These are phyloP conservation scores for Acestrorhynchus altus DNA, from an alignment of 2,797 vertebrate genomes.

Conservation along the genomic window DNA sequence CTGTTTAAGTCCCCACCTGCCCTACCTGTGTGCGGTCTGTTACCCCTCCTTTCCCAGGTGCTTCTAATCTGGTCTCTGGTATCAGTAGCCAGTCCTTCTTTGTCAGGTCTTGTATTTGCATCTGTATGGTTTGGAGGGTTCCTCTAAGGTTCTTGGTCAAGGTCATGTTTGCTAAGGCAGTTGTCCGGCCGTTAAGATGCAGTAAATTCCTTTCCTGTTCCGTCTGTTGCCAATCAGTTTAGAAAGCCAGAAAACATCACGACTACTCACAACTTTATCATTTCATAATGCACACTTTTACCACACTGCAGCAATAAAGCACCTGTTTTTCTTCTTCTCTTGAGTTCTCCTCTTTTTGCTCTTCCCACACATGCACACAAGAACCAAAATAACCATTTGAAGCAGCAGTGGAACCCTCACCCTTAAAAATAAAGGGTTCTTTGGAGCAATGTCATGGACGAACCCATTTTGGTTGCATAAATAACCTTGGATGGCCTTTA, in stretches of 20 bases:
- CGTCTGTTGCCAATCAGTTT: constrained; percentile 58
- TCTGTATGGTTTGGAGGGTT: no score
- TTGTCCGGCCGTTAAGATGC: constrained; percentile 58
- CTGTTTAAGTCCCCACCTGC: no score
- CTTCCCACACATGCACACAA: constrained; percentile 18
- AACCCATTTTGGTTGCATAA: no score
- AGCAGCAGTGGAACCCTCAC: not conserved
- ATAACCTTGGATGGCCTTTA: no score
- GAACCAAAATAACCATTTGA: constrained; percentile 43
- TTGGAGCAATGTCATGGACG: no score
- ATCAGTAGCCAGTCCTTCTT: no score
- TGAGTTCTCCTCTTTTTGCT: constrained; percentile 9
- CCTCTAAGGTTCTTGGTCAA: constrained; percentile 56
- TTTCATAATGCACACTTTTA: constrained; percentile 16
- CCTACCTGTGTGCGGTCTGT: no score
- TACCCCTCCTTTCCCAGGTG: no score
- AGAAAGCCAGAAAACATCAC: not conserved
- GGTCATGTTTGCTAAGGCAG: constrained; percentile 6
- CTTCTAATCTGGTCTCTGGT: no score
- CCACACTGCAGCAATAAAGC: not conserved
- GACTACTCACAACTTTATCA: constrained; percentile 5
- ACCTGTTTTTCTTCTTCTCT: not conserved
- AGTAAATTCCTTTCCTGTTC: constrained; percentile 61
- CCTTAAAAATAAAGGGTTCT: no score
- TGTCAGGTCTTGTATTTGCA: no score